Conservation (phyloP, 2,797 vertebrate species). For the Leucoraja ocellata region DNA sequence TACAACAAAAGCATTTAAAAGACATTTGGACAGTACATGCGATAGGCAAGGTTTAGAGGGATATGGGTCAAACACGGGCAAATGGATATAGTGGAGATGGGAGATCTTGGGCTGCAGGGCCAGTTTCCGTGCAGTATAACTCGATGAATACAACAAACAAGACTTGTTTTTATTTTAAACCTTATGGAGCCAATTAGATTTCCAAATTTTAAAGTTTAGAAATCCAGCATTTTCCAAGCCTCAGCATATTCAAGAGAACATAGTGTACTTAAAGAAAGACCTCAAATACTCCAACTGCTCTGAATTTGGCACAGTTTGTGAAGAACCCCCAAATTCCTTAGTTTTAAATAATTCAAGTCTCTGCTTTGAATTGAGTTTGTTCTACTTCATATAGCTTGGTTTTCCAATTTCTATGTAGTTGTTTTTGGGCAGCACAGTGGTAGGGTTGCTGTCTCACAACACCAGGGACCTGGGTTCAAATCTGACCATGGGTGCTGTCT, state of each 20-base stretch:
- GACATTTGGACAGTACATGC: too few relatives aligned
- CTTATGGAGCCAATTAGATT: not conserved
- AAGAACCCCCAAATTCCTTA: not conserved
- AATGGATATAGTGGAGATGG: too few relatives aligned
- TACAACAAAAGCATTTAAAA: too few relatives aligned
- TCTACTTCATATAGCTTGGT: not conserved
- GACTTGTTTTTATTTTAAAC: not conserved
- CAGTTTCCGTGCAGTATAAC: too few relatives aligned
- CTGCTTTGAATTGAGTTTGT: not conserved
- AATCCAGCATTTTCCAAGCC: not conserved
- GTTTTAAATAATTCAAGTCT: not conserved
- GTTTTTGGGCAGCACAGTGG: too few relatives aligned
- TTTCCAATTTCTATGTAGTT: not conserved
- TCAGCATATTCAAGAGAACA: not conserved
- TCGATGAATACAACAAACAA: not conserved
- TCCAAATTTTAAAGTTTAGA: not conserved
- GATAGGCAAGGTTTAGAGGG: too few relatives aligned
- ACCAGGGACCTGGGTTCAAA: too few relatives aligned
- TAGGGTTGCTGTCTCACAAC: too few relatives aligned
- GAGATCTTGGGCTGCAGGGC: too few relatives aligned
- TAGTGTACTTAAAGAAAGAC: not conserved
- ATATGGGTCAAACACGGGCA: too few relatives aligned
- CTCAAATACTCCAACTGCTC: not conserved
- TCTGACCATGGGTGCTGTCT: too few relatives aligned
- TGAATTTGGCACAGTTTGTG: not conserved